phyloP scores from a whole-genome alignment of 2,113 vertebrate species.

The Picathartes gymnocephalus region DNA sequence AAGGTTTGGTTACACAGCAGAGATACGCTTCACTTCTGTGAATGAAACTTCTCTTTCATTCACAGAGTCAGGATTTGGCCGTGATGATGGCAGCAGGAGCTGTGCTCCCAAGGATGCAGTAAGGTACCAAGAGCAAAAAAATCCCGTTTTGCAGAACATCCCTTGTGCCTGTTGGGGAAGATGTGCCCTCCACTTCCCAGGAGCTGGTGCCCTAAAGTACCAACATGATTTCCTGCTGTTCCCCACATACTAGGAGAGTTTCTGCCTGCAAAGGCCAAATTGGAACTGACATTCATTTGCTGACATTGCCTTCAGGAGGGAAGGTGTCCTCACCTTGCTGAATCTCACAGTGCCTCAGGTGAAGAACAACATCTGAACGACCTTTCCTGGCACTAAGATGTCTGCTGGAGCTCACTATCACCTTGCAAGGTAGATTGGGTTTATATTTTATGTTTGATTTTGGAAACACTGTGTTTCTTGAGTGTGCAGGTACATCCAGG shows the following conservation, averaged over 20 bases:
- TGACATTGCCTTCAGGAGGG: background rate
- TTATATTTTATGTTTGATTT: background rate
- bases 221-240: rapidly evolving
- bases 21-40: background rate
- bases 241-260: rapidly evolving
- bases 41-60: background rate
- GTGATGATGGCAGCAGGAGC: rapidly evolving
- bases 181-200: background rate
- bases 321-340: background rate
- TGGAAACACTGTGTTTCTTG: background rate
- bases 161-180: background rate
- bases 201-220: background rate
- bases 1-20: background rate
- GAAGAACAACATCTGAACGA: background rate
- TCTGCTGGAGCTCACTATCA: background rate
- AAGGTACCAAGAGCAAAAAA: background rate
- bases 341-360: rapidly evolving
- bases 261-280: background rate
- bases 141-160: background rate
- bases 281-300: background rate
- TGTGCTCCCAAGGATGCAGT: background rate
- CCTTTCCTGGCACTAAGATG: background rate
- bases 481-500: rapidly evolving
- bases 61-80: background rate
- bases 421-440: background rate